phyloP scores from a whole-genome alignment of 2,888 invertebrate genomes.

The Halocaridina rubra region DNA sequence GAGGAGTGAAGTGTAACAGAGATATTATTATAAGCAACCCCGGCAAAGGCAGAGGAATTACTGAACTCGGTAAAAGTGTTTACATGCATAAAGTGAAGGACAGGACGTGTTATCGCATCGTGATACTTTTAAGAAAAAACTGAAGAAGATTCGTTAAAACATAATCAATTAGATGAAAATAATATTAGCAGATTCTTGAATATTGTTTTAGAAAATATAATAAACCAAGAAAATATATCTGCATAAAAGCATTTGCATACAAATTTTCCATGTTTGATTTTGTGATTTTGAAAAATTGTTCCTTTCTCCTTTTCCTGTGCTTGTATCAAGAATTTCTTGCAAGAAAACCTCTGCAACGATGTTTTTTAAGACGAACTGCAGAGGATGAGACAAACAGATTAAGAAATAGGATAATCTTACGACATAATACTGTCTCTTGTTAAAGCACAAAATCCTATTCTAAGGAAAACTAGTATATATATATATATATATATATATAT shows the following conservation, averaged over 20 bases:
- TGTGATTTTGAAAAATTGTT: not conserved
- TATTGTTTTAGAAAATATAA: not conserved
- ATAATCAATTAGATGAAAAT: not conserved
- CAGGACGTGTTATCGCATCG: too few species aligned
- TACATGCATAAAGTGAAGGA: not conserved
- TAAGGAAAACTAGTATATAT: not conserved
- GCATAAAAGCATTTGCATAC: not conserved
- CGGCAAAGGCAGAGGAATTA: too few species aligned
- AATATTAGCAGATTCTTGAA: not conserved
- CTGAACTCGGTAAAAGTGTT: too few species aligned
- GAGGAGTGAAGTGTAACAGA: too few species aligned
- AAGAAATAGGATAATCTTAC: not conserved
- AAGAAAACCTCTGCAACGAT: too few species aligned
- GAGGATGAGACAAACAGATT: too few species aligned
- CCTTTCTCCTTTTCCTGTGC: not conserved
- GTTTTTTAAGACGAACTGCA: too few species aligned
- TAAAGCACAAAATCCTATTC: too few species aligned
- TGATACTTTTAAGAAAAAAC: too few species aligned
- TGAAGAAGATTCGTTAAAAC: too few species aligned
- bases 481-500: not conserved
- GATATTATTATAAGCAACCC: too few species aligned
- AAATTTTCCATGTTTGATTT: not conserved
- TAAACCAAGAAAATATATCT: not conserved
- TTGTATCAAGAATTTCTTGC: not conserved
- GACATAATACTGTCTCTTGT: not conserved